A percentile compares a stretch with the other conserved stretches of the same genome.
Evolutionary conservation across 30 jellyfish, hydroid and myxozoan species (phyloP).

Genomic region (Aurelia aurita): DNA sequence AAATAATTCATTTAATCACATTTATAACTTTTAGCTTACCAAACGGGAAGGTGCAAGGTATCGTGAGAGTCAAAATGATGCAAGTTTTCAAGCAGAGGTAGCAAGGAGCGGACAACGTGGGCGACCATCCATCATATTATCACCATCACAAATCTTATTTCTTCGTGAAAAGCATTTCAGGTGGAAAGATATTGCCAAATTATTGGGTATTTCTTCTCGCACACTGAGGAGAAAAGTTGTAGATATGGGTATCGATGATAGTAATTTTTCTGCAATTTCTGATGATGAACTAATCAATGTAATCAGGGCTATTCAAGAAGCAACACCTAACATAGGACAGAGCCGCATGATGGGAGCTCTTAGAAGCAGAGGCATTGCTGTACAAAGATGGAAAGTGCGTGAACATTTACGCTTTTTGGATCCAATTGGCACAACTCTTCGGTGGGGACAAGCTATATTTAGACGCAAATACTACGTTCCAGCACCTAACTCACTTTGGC

Average conservation of each 20-base stretch:
- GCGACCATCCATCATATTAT: too few relatives aligned
- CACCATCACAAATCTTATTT: slow-evolving; percentile 5
- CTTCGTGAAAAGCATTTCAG: slow-evolving; percentile 15
- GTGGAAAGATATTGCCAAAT: slow-evolving; percentile 31
- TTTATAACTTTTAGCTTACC: too few relatives aligned
- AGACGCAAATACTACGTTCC: slow-evolving; percentile 16
- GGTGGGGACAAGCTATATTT: slow-evolving; percentile 25
- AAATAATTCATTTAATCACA: too few relatives aligned
- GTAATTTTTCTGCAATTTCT: not conserved
- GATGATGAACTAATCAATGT: not conserved
- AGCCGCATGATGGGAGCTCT: slow-evolving; percentile 32
- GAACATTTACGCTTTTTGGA: not conserved
- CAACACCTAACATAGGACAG: slow-evolving; percentile 28
- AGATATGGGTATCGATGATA: slow-evolving; percentile 19
- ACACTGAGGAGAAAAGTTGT: slow-evolving; percentile 9
- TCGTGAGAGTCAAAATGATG: too few relatives aligned
- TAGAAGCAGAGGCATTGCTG: slow-evolving; percentile 11
- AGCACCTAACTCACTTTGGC: slow-evolving; percentile 48
- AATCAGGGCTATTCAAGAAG: not conserved
- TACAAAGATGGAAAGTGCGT: not conserved
- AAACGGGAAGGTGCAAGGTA: too few relatives aligned
- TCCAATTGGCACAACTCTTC: slow-evolving; percentile 15
- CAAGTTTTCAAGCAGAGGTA: too few relatives aligned
- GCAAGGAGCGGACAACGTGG: too few relatives aligned
- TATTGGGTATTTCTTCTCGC: slow-evolving; percentile 24